These are phyloP conservation scores for Hydraecia micacea DNA, from an alignment of 2,888 invertebrate genomes.

Conservation along the genomic window DNA sequence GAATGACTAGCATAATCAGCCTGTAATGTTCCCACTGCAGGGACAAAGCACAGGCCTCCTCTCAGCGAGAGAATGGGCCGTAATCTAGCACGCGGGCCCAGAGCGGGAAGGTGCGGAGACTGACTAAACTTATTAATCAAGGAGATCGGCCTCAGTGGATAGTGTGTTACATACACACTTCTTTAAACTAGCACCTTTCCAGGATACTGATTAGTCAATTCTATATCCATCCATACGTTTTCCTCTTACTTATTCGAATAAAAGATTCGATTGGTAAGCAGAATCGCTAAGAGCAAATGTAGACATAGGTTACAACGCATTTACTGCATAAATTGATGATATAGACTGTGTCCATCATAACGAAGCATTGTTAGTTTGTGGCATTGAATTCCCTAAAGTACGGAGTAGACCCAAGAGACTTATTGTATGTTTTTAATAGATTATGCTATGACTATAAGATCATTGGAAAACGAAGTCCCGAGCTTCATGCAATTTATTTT, in stretches of 20 bases:
- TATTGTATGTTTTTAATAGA: conserved; percentile 8
- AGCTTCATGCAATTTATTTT: conserved; percentile 9
- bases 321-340: not conserved
- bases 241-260: conserved; percentile 1
- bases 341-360: not conserved
- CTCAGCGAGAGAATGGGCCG: too few relatives aligned
- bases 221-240: conserved; percentile 2
- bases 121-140: too few relatives aligned
- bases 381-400: not conserved
- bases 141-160: too few relatives aligned
- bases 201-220: too few relatives aligned
- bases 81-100: too few relatives aligned
- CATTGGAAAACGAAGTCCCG: not conserved
- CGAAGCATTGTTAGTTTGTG: conserved; percentile 16
- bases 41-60: too few relatives aligned
- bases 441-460: not conserved
- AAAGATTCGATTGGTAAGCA: not conserved
- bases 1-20: too few relatives aligned
- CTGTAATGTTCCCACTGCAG: too few relatives aligned
- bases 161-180: too few relatives aligned
- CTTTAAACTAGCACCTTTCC: too few relatives aligned
- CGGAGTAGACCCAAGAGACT: conserved; percentile 15
- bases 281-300: not conserved
- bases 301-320: not conserved
- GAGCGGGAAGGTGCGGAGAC: too few relatives aligned